Conservation (phyloP, 2,113 vertebrate genomes). For the Zapornia atra region DNA sequence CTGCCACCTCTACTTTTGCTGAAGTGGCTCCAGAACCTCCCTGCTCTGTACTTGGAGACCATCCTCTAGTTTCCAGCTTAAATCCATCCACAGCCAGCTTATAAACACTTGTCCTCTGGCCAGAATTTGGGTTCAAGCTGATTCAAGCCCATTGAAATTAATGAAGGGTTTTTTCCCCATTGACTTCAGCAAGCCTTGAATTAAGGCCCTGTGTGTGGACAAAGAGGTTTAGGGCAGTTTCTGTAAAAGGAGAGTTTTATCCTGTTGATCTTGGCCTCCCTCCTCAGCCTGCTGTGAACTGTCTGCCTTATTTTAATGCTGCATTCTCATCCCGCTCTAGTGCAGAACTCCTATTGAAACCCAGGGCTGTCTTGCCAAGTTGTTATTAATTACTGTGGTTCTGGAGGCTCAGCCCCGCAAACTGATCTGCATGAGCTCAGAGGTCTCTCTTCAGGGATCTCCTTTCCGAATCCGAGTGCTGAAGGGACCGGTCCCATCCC, state of each 20-base stretch:
- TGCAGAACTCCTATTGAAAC: slow-evolving; percentile 54
- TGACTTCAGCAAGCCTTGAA: slow-evolving; percentile 46
- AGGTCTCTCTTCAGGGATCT: slow-evolving; percentile 27
- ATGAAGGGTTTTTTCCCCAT: slow-evolving; percentile 29
- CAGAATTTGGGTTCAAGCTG: slow-evolving; percentile 42
- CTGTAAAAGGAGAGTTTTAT: slow-evolving; percentile 63
- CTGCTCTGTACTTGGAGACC: neutral
- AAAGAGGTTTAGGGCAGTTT: slow-evolving; percentile 58
- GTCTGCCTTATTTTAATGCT: slow-evolving; percentile 63
- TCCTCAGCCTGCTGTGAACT: slow-evolving; percentile 64
- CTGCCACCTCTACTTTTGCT: neutral
- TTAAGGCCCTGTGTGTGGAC: slow-evolving; percentile 52
- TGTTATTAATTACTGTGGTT: slow-evolving; percentile 60
- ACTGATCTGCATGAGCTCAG: slow-evolving; percentile 56
- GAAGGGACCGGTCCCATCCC: neutral
- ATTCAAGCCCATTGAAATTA: slow-evolving; percentile 58
- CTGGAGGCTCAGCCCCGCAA: slow-evolving; percentile 38
- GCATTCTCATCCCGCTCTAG: slow-evolving; percentile 44
- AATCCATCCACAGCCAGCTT: slow-evolving; percentile 1
- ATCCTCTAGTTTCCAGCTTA: slow-evolving; percentile 9
- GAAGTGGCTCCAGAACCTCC: slow-evolving; percentile 18
- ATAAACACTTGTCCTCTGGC: slow-evolving; percentile 39
- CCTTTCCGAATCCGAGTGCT: neutral
- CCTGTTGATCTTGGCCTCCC: slow-evolving; percentile 64
- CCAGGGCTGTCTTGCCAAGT: slow-evolving; percentile 28